Percentiles rank a stretch among this genome's conserved stretches.
phyloP scores from a whole-genome alignment of 92 coral and sea anemone genomes.

The Blastomussa wellsi region DNA sequence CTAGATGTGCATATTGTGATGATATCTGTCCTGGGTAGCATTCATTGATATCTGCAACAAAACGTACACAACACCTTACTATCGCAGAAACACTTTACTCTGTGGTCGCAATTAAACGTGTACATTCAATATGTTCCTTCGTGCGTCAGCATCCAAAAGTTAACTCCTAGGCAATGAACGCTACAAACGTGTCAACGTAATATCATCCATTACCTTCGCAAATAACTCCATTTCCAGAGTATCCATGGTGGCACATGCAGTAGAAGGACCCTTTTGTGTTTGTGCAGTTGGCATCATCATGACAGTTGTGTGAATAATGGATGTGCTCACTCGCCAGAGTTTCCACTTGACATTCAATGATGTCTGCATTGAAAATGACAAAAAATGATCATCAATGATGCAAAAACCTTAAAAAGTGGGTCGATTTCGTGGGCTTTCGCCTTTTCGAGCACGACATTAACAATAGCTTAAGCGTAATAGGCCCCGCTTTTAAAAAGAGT shows the following conservation, averaged over 20 bases:
- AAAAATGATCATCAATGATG: background rate
- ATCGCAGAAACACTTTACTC: background rate
- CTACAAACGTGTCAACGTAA: background rate
- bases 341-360: slow-evolving; percentile 62
- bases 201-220: slow-evolving; percentile 58
- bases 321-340: slow-evolving; percentile 53
- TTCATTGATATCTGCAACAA: slow-evolving; percentile 59
- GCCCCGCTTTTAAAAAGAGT: too few relatives aligned
- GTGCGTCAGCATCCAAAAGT: background rate
- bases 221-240: slow-evolving; percentile 81
- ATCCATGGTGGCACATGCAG: slow-evolving; percentile 87
- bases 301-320: slow-evolving; percentile 81
- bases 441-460: too few relatives aligned
- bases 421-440: background rate
- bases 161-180: background rate
- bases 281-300: slow-evolving; percentile 79
- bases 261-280: slow-evolving; percentile 91
- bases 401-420: background rate
- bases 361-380: slow-evolving; percentile 16
- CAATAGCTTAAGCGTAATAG: too few relatives aligned
- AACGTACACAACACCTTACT: background rate
- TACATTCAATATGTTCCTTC: too few relatives aligned
- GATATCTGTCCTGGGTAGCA: slow-evolving; percentile 54
- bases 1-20: slow-evolving; percentile 51
- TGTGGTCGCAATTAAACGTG: too few relatives aligned